Conservation (phyloP, 1,140 invertebrate genomes). For the Sminthurinus signatus region DNA sequence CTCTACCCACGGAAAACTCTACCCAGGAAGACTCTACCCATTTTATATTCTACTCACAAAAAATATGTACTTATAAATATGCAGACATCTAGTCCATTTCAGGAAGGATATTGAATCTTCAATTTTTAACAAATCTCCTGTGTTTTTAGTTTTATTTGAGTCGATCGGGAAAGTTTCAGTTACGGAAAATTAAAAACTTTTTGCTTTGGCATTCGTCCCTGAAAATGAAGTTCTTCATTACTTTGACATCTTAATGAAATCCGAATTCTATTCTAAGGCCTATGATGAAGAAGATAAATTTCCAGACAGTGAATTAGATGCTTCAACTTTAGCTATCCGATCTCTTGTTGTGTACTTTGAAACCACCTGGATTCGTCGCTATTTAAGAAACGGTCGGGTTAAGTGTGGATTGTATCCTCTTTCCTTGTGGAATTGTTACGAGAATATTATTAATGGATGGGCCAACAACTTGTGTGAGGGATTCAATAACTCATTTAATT, state of each 20-base stretch:
- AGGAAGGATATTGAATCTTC: no score
- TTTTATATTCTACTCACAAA: no score
- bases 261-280: not conserved
- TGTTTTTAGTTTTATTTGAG: no score
- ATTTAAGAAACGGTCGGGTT: not conserved
- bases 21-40: no score
- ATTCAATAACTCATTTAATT: not conserved
- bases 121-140: no score
- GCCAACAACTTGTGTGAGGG: not conserved
- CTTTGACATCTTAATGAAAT: not conserved
- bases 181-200: not conserved
- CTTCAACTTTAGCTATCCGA: not conserved
- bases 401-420: not conserved
- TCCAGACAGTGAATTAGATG: not conserved
- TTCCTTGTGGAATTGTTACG: not conserved
- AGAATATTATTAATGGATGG: not conserved
- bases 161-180: no score
- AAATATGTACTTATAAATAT: no score
- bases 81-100: no score
- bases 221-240: not conserved
- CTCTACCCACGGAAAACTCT: no score
- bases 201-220: not conserved
- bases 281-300: conserved; percentile 3
- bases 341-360: not conserved
- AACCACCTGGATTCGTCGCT: not conserved